Evolutionary conservation across 2,888 invertebrate genomes (phyloP).

Genomic region (Scaptomyza polygonia): DNA sequence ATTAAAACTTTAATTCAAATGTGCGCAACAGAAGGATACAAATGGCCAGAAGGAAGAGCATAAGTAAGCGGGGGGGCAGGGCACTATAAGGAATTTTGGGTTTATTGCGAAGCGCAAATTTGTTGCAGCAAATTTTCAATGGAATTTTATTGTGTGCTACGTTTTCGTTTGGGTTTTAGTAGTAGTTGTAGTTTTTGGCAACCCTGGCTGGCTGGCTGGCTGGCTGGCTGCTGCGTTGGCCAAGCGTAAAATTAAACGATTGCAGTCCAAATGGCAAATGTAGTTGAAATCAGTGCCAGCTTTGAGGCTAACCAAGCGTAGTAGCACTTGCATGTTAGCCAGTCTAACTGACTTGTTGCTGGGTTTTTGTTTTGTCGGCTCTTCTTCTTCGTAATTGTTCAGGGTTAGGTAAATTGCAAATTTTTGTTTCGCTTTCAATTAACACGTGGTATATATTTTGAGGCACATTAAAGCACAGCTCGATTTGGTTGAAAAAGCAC

Average conservation of each 20-base stretch:
- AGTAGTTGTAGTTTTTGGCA: slow-evolving; percentile 38
- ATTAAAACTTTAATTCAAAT: slow-evolving; percentile 49
- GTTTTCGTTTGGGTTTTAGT: slow-evolving; percentile 25
- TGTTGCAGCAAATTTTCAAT: slow-evolving; percentile 51
- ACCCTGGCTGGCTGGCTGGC: slow-evolving; percentile 30
- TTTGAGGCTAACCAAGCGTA: slow-evolving; percentile 8
- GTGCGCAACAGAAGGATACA: not conserved
- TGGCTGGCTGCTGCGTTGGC: slow-evolving; percentile 34
- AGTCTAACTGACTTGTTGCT: slow-evolving; percentile 46
- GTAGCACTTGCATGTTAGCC: slow-evolving; percentile 19
- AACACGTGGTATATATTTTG: slow-evolving; percentile 49
- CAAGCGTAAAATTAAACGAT: slow-evolving; percentile 71
- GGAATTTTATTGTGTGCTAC: slow-evolving; percentile 72
- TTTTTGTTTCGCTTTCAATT: slow-evolving; percentile 26
- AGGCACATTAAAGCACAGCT: slow-evolving; percentile 41
- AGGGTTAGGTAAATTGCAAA: slow-evolving; percentile 35
- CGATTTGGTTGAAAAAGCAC: not conserved
- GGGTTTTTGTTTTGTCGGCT: not conserved
- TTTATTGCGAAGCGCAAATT: slow-evolving; percentile 40
- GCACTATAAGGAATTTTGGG: not conserved
- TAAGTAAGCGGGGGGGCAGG: too few species aligned
- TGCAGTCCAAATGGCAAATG: slow-evolving; percentile 45
- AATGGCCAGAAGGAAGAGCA: not conserved
- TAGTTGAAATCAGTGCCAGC: slow-evolving; percentile 49
- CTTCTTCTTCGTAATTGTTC: not conserved